Conservation (phyloP, 37 sponge, comb jelly and placozoan genomes). For the Spongilla lacustris region DNA sequence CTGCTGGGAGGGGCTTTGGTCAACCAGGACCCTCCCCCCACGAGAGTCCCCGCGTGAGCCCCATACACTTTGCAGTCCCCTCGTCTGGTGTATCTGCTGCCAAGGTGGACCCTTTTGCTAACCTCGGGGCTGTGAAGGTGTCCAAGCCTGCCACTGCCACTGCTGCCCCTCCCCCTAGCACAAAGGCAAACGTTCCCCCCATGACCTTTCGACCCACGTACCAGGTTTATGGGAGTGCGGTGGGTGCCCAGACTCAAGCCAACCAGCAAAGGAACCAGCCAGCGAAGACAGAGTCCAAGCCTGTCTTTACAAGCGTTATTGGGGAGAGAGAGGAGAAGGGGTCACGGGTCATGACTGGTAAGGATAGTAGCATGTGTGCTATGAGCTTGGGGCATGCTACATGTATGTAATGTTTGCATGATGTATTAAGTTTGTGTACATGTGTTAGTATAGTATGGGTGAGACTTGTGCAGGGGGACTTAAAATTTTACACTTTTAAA, state of each 20-base stretch:
- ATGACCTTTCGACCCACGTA: slow-evolving; percentile 19
- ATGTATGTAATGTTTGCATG: no score
- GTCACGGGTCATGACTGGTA: not conserved
- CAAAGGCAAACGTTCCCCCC: slow-evolving; percentile 3
- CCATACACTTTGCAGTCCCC: not conserved
- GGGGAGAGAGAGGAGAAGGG: not conserved
- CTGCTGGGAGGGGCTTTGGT: not conserved
- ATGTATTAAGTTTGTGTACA: not conserved
- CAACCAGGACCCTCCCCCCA: not conserved
- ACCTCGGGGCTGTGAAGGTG: not conserved
- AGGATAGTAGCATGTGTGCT: no score
- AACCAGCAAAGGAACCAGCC: not conserved
- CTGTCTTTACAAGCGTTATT: not conserved
- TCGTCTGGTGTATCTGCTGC: not conserved
- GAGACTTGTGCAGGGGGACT: no score
- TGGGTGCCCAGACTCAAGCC: not conserved
- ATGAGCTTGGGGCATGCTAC: no score
- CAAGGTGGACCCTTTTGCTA: not conserved
- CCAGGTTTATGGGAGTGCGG: slow-evolving; percentile 9
- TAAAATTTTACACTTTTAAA: no score
- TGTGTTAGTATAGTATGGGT: not conserved
- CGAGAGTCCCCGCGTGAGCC: not conserved
- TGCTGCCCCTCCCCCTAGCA: not conserved
- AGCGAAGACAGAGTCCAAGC: not conserved
- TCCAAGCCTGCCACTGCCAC: not conserved